Percentiles rank a stretch among this genome's conserved stretches.
Conservation (phyloP, 2,888 invertebrate genomes). For the Stenolophus ochropezus region DNA sequence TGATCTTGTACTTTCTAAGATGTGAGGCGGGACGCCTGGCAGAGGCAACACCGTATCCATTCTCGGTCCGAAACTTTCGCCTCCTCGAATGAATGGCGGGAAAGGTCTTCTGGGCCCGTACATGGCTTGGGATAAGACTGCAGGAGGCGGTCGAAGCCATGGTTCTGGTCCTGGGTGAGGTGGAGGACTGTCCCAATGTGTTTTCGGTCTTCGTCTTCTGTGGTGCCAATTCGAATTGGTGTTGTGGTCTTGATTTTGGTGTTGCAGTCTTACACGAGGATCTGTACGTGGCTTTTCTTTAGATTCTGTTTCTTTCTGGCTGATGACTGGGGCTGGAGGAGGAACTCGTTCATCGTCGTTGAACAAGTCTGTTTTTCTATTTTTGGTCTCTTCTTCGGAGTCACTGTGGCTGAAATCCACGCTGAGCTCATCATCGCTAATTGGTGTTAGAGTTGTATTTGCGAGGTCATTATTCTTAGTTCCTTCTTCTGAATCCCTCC, state of each 20-base stretch:
- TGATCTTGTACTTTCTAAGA: slow-evolving; percentile 49
- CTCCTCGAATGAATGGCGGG: slow-evolving; percentile 43
- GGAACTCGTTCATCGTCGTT: slow-evolving; percentile 75
- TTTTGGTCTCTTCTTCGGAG: slow-evolving; percentile 57
- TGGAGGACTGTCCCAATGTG: slow-evolving; percentile 63
- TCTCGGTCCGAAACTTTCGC: slow-evolving; percentile 35
- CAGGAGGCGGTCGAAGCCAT: slow-evolving; percentile 51
- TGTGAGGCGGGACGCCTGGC: slow-evolving; percentile 47
- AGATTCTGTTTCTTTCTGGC: slow-evolving; percentile 62
- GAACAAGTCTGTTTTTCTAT: slow-evolving; percentile 67
- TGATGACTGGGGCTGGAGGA: slow-evolving; percentile 70
- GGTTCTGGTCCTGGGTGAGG: slow-evolving; percentile 64
- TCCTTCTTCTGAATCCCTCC: slow-evolving; percentile 80
- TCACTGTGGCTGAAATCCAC: slow-evolving; percentile 65
- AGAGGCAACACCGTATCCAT: slow-evolving; percentile 26
- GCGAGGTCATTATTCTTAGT: slow-evolving; percentile 70
- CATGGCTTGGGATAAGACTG: slow-evolving; percentile 45
- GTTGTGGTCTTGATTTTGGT: slow-evolving; percentile 60
- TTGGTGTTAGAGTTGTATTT: slow-evolving; percentile 69
- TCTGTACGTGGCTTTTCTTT: slow-evolving; percentile 54
- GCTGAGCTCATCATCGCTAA: slow-evolving; percentile 72
- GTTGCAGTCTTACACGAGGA: slow-evolving; percentile 59
- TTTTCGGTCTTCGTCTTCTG: slow-evolving; percentile 70
- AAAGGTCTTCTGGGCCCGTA: slow-evolving; percentile 72
- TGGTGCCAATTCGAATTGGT: slow-evolving; percentile 70